These are phyloP conservation scores for Proisotoma minuta DNA, from an alignment of 2,888 invertebrate species.

Conservation along the genomic window DNA sequence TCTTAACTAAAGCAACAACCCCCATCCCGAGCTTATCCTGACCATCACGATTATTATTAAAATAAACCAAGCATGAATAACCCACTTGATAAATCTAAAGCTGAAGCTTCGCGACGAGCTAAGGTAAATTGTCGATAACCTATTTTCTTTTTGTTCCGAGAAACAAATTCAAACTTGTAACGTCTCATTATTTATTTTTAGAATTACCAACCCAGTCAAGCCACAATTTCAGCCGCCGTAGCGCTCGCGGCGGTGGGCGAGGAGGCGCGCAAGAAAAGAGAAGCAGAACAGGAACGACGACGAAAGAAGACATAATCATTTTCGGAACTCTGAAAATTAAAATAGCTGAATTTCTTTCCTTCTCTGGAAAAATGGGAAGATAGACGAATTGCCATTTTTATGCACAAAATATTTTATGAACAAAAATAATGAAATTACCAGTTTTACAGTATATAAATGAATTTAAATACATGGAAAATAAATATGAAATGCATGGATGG, in stretches of 20 bases:
- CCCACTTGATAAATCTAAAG: background rate
- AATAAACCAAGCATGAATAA: background rate
- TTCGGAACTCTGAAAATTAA: too few species aligned
- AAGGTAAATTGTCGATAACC: background rate
- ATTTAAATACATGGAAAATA: too few species aligned
- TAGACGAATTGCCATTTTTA: too few species aligned
- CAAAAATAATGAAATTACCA: too few species aligned
- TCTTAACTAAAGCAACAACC: too few species aligned
- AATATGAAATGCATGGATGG: too few species aligned
- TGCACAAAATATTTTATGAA: too few species aligned
- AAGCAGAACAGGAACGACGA: constrained; percentile 1
- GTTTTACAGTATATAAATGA: too few species aligned
- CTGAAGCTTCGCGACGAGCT: constrained; percentile 4
- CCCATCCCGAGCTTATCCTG: too few species aligned
- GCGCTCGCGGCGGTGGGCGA: constrained; percentile 35
- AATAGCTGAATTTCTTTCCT: too few species aligned
- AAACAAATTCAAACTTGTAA: background rate
- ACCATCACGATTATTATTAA: too few species aligned
- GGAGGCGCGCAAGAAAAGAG: constrained; percentile 17
- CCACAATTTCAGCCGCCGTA: constrained; percentile 24
- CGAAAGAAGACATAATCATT: background rate
- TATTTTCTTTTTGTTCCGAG: background rate
- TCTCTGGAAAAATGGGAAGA: too few species aligned
- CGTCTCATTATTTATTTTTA: background rate
- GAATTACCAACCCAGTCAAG: background rate